Base-by-base conservation (phyloP, 2,888 invertebrate species). In the Villa cingulata region DNA sequence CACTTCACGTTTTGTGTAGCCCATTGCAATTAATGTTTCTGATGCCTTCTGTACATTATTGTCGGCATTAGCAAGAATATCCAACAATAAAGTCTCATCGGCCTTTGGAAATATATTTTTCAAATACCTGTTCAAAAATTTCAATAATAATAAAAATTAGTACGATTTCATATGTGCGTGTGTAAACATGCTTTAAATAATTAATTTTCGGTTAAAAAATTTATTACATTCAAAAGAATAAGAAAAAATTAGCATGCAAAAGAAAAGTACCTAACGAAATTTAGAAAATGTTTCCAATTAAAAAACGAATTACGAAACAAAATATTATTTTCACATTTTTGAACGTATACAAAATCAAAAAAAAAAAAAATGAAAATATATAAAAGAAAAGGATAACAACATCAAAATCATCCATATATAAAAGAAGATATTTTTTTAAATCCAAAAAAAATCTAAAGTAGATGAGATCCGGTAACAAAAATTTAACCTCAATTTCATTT, bases 41-140 rank as follows among this genome's bases (percentile, higher is more conserved):
- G 89, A 85, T 2, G 90, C 86, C 57, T 81, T 86, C 64, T 88
- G 87, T 9, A 92, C 90, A 67, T 90, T 91, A 65, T 90, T 90
- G 59, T 92, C 91, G 57, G 86, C 83, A 65, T 83, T 86, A 43
- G 85, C 81, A 44, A 90, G 70, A 38, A 88, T 75, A 59, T 92
- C 91, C 46, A 91, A 73, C 29, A 92, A 79, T 39, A 90, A 66
- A 19, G 86, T 87, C 65, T 91, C 91, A 59, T 92, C 91, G 0
- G 86, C 90, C 68, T 87, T 83, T 1, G 90, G 87, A 65, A 90
- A 92, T 58, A 91, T 80, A 59, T 84, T 87, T 70, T 91, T 92
- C 72, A 92, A 75, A 68, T 91, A 91, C 72, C 90, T 90, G 71
- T 46, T 6, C 23, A 23, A 7, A 23, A 23, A 23, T n/a, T n/a